These are phyloP conservation scores for Alouatta palliata DNA, from an alignment of 2,113 vertebrate genomes.

Conservation along the genomic window DNA sequence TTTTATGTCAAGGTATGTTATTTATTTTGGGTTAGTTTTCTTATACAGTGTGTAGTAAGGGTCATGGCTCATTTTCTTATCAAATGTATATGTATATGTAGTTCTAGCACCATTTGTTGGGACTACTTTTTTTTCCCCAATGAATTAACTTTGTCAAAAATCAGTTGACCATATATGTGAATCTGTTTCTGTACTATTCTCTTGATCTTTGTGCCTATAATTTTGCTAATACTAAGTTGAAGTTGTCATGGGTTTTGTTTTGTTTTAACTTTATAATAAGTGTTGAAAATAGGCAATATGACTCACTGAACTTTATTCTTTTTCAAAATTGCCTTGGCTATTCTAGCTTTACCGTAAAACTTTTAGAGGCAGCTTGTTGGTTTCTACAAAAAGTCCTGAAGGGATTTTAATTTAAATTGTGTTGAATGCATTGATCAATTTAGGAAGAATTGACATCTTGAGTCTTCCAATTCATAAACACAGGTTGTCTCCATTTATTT, in stretches of 20 bases:
- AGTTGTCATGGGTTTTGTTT: not conserved
- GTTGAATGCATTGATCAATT: not conserved
- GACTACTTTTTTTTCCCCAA: not conserved
- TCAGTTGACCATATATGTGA: not conserved
- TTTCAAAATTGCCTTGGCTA: not conserved
- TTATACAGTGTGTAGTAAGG: not conserved
- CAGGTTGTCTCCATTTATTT: not conserved
- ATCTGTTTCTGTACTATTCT: not conserved
- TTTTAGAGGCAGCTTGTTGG: not conserved
- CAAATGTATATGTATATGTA: not conserved
- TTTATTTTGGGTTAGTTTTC: not conserved
- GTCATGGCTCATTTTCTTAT: not conserved
- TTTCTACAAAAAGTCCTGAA: not conserved
- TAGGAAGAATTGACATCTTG: not conserved
- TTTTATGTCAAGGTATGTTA: not conserved
- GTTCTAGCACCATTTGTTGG: not conserved
- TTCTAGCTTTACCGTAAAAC: not conserved
- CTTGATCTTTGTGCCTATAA: not conserved
- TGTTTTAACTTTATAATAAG: constrained; percentile 12
- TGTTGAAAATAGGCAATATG: not conserved
- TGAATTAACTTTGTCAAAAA: not conserved
- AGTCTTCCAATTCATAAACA: not conserved
- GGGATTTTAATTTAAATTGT: not conserved
- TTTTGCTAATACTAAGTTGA: not conserved
- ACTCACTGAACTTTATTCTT: not conserved